Conservation (phyloP, 2,113 vertebrate species). For the Brachypodius melanocephalos region DNA sequence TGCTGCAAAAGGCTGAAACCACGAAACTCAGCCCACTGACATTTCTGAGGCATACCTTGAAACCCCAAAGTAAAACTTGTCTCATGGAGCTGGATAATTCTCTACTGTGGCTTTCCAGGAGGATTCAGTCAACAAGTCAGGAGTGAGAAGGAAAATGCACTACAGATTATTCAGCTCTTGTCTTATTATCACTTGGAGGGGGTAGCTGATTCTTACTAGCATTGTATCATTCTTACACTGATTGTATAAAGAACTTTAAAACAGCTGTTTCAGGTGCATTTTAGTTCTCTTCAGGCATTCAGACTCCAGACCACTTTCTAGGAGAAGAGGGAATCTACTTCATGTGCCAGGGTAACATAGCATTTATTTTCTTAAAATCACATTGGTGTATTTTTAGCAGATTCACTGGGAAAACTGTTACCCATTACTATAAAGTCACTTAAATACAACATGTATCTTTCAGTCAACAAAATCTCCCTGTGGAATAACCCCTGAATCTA, state of each 20-base stretch:
- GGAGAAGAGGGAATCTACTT: neutral
- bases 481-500: neutral
- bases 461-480: neutral
- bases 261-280: neutral
- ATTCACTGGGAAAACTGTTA: neutral
- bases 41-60: neutral
- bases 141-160: neutral
- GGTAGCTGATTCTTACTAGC: neutral
- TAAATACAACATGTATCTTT: neutral
- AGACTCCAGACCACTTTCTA: neutral
- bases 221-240: neutral
- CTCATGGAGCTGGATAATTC: neutral
- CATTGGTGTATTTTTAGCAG: neutral
- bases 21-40: rapidly evolving
- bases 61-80: neutral
- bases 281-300: neutral
- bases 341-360: neutral
- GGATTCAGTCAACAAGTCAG: neutral
- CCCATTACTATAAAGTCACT: neutral
- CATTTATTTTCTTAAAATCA: neutral
- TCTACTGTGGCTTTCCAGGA: neutral
- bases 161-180: neutral
- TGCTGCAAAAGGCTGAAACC: neutral
- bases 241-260: neutral
- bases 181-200: neutral